A percentile compares a stretch with the other conserved stretches of the same genome.
phyloP scores from a whole-genome alignment of 2,797 vertebrate genomes.

The Vireo griseus region DNA sequence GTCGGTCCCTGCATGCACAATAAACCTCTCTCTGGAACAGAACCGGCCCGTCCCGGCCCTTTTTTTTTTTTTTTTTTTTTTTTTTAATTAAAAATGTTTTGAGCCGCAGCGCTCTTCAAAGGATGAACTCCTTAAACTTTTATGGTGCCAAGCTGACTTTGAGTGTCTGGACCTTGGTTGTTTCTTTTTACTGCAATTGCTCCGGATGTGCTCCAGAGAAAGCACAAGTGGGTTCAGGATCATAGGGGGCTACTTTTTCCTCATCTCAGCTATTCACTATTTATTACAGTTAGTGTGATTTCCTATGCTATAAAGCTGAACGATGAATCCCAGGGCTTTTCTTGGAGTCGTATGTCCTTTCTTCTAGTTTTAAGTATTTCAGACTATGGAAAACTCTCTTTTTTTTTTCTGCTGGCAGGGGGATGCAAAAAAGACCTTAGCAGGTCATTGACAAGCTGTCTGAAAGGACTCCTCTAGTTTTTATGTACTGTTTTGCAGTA shows the following conservation, averaged over 20 bases:
- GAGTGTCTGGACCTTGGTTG: neutral
- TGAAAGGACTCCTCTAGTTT: neutral
- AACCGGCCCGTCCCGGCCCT: neutral
- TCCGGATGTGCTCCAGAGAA: neutral
- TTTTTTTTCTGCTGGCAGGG: neutral
- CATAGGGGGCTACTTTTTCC: neutral
- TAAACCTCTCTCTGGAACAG: neutral
- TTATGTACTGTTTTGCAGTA: neutral
- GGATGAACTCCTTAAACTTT: neutral
- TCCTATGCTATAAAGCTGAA: neutral
- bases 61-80: neutral
- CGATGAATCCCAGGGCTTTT: neutral
- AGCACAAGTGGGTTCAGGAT: neutral
- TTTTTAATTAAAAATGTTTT: neutral
- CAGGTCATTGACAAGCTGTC: neutral
- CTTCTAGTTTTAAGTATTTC: neutral
- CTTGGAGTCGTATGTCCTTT: neutral
- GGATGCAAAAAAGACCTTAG: neutral
- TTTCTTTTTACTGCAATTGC: neutral
- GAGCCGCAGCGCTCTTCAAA: neutral
- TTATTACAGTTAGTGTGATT: conserved; percentile 11
- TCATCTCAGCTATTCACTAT: neutral
- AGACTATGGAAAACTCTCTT: neutral
- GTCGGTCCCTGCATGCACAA: neutral
- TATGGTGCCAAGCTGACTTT: neutral